These are phyloP conservation scores for Scaptomyza caliginosa DNA, from an alignment of 2,888 invertebrate genomes.

Conservation along the genomic window DNA sequence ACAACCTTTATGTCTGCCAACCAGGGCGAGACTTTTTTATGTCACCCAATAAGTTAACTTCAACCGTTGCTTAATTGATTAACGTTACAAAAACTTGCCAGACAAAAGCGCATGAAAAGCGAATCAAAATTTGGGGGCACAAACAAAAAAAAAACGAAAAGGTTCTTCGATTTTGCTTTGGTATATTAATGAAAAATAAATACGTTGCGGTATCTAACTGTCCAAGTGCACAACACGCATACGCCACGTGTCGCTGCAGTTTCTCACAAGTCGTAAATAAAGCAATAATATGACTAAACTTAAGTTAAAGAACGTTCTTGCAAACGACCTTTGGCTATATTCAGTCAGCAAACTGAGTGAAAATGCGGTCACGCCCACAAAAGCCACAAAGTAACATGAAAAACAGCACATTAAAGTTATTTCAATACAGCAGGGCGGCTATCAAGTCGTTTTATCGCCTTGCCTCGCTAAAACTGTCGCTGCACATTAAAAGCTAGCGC, in stretches of 20 bases:
- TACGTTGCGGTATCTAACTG: slow-evolving; percentile 33
- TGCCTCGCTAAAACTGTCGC: slow-evolving; percentile 56
- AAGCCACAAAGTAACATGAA: slow-evolving; percentile 29
- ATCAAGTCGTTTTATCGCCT: slow-evolving; percentile 51
- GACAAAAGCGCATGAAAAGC: slow-evolving; percentile 36
- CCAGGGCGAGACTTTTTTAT: slow-evolving; percentile 41
- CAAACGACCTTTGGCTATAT: too few relatives aligned
- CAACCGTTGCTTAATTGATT: slow-evolving; percentile 65
- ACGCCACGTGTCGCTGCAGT: slow-evolving; percentile 49
- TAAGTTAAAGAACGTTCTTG: too few relatives aligned
- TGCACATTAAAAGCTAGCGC: slow-evolving; percentile 45
- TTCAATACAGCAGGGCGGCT: slow-evolving; percentile 38
- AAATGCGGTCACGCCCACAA: slow-evolving; percentile 66
- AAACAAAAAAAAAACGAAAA: slow-evolving; percentile 21
- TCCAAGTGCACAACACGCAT: slow-evolving; percentile 40
- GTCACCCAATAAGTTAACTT: slow-evolving; percentile 39
- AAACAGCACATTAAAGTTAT: slow-evolving; percentile 37
- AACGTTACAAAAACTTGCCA: slow-evolving; percentile 72
- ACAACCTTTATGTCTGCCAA: slow-evolving; percentile 24
- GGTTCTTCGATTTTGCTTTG: slow-evolving; percentile 1
- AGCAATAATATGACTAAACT: slow-evolving; percentile 69
- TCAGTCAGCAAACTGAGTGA: slow-evolving; percentile 29
- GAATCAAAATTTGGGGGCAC: slow-evolving; percentile 1
- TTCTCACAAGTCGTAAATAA: slow-evolving; percentile 43
- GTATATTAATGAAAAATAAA: slow-evolving; percentile 43